Base-by-base conservation (phyloP, 2,113 vertebrate species). In the Pachypanchax playfairii region DNA sequence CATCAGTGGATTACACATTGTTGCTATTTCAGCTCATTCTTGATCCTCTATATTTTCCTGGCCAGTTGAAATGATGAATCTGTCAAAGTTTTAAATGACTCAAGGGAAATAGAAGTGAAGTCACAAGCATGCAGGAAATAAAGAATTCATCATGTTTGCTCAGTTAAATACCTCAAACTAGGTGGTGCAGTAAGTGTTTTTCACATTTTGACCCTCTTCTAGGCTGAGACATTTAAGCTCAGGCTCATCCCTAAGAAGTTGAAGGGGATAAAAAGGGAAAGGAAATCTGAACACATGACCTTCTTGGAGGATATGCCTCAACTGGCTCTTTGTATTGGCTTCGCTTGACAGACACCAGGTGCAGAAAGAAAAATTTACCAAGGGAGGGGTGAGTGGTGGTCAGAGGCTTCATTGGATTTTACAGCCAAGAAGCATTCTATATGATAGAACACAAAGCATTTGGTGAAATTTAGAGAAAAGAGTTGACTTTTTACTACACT, bases 271-370 rank as follows among this genome's bases (percentile, higher is more conserved):
- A 79, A 82, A 79, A 87, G 82, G 66, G 80, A 89, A 88, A 89
- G 86, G 80, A 86, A 89, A 84, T 82, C 70, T 86, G 79, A 85
- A 87, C 74, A 83, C 71, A 81, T 83, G 82, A 87, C 84, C 87
- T 83, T 84, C 71, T 90, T 85, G 83, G 83, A 86, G 65, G 85
- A 88, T 85, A 79, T 42, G 84, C 83, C 75, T 88, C 75, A 70
- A 82, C 85, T 86, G 79, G 68, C 63, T 79, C 67, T 87, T 89
- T 88, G 85, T 90, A 36, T 73, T 79, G 70, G 85, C 77, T 83
- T 58, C 21, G 72, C 82, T 82, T 88, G 87, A 89, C 77, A 90
- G 83, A 88, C 72, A 88, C 89, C 89, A 90, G 85, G 88, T 91
- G 88, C 86, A 86, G 50, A 49, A 31, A 61, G 60, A 74, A 49